Evolutionary conservation across 2,888 invertebrate species (phyloP), one percentile per base, ranked within the genome.

Genomic region (Leptinotarsa haldemani): DNA sequence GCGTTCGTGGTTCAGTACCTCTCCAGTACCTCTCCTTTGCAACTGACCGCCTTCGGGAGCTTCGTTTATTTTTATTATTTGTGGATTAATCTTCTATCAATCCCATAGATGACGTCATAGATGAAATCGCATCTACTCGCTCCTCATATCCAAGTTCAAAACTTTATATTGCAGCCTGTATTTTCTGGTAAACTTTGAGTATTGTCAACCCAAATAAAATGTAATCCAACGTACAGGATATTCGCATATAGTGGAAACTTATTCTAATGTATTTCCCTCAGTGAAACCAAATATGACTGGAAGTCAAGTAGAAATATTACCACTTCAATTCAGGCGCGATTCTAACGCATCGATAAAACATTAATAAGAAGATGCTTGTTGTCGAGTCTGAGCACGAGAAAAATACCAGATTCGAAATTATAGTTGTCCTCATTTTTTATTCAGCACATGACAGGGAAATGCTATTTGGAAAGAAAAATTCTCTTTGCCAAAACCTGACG

Each of bases 381-480:
- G 68, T 68, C 68, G 68, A 56, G 68, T 22, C 47, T 56, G 68
- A 68, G 58, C 68, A 68, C 56, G 68, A 56, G 20, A 20, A 40
- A 67, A 56, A 58, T 71, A 58, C 69, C 65, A 71, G 53, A 74
- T 67, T 63, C 53, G 53, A 74, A 74, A 74, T 74, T 74, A 74
- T 72, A 74, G 74, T 72, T 69, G 64, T 73, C 69, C 71, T 72
- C 71, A 74, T 71, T 74, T 74, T 74, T 74, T 72, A 74, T 74
- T 74, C 74, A 74, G 53, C 69, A 53, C 74, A 52, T 66, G 69
- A 72, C 71, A 69, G 66, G 70, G 65, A 70, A 74, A 74, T 72
- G 74, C 71, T 69, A 74, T 72, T 74, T 72, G 69, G 69, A 63
- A 71, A 61, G 61, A 74, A 74, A 71, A 74, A 65, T 72, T 69